Evolutionary conservation across 2,797 vertebrate genomes (phyloP), one percentile per base, ranked within the genome.

Genomic region (Anomalospiza imberbis): DNA sequence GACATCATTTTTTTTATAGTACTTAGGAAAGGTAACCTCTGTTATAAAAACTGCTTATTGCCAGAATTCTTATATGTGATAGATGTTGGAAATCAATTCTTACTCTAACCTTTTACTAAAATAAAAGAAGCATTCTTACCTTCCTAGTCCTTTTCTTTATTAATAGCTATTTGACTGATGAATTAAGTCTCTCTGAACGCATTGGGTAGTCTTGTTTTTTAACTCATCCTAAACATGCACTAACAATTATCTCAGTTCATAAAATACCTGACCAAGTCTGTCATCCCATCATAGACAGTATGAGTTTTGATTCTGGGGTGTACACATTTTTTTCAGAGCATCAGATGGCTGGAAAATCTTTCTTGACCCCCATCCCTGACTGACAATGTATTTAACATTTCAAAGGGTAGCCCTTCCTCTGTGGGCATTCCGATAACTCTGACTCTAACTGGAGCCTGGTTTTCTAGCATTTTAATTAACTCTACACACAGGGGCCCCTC

Each of bases 391-490:
- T 86, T 88, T 90, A 81, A 31, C 50, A 45, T 88, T 94, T 90
- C 65, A 84, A 72, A 91, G 54, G 57, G 12, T 57, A 68, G 38
- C 18, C 40, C 14, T 80, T 83, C 50, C 73, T 77, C 53, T 61
- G 31, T 36, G 50, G 13, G 31, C 83, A 28, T 83, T 71, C 54
- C 78, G 40, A 42, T 78, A 84, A 90, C 78, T 75, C 13, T 62
- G 60, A 29, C 61, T 81, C 31, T 66, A 51, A 36, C 54, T 65
- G 40, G 50, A 76, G 50, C 31, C 51, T 16, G 25, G 45, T 85
- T 76, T 91, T 77, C 42, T 31, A 58, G 61, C 28, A 47, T 91
- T 91, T 89, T 85, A 88, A 91, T 89, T 94, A 88, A 55, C 36
- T 72, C 47, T 75, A 16, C 36, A 54, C 65, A 50, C 22, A 77